Base-by-base conservation (phyloP, 2,888 invertebrate species). In the Muscina levida region DNA sequence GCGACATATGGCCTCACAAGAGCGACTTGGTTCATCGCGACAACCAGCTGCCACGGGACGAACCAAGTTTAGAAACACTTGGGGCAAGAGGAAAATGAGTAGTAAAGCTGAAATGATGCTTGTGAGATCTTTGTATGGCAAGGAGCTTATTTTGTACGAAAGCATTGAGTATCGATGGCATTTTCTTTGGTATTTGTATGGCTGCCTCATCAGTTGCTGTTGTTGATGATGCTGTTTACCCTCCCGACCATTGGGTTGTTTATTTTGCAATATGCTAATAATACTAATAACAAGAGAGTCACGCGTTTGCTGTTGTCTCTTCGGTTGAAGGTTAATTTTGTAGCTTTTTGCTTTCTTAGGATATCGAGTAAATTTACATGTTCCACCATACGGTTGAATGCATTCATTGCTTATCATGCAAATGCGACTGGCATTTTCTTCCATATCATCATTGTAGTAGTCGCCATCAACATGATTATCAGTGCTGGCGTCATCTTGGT, bases 1-100 rank as follows among this genome's bases (percentile, higher is more conserved):
- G 15, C 83, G 83, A 65, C 89, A 90, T 37, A 89, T 88, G 2
- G 88, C 85, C 62, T 89, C 90, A 26, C 90, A 89, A 0, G 85
- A 77, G 1, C 89, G 87, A 13, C 85, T 85, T 8, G 87, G 85
- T 73, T 89, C 88, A 37, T 85, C 84, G 0, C 88, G 87, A 42
- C 89, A 89, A 75, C 67, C 65, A 74, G 22, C 67, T 8, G 51
- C 37, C n/a, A 15, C 51, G 0, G 46, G 22, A n/a, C 2, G 51
- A 5, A 53, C 46, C n/a, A 77, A 11, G 0, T 46, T 24, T 1
- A 13, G 4, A 0, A 37, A 8, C 0, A 56, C 3, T 17, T 31
- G 65, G 6, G 74, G 51, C 22, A 76, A 15, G 44, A 53, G 1
- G 4, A 77, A 15, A 13, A n/a, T 3, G 3, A 62, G 5, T 4